Percentiles rank a stretch among this genome's conserved stretches.
Conservation (phyloP, 2,113 vertebrate genomes). For the Emydura subglobosa region DNA sequence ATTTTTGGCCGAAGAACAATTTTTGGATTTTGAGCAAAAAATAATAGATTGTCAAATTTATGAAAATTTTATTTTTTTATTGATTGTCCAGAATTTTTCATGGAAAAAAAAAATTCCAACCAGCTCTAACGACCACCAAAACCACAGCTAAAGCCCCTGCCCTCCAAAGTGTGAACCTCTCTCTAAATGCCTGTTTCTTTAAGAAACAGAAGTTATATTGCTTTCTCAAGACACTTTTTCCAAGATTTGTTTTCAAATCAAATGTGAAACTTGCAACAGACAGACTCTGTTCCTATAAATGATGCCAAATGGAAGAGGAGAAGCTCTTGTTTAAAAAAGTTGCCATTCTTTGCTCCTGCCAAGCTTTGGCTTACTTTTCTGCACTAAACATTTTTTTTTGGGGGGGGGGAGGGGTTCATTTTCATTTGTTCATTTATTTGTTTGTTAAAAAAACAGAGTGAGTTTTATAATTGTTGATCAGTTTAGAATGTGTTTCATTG, state of each 20-base stretch:
- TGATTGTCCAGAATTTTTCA: neutral
- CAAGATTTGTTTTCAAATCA: neutral
- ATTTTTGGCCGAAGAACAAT: too few relatives aligned
- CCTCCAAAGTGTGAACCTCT: neutral
- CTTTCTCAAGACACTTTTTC: neutral
- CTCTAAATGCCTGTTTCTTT: neutral
- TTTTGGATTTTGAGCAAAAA: neutral
- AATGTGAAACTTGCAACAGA: neutral
- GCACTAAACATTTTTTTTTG: neutral
- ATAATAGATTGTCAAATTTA: neutral
- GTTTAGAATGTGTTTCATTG: too few relatives aligned
- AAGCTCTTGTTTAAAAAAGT: neutral
- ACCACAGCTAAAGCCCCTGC: neutral
- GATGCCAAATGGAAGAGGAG: neutral
- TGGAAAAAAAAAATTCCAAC: neutral
- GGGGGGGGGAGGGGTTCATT: too few relatives aligned
- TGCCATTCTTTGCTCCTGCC: neutral
- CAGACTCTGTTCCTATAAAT: neutral
- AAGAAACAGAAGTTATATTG: neutral
- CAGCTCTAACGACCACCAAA: neutral
- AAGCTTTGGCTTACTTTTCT: neutral
- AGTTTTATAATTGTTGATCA: too few relatives aligned
- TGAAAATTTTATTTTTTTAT: neutral
- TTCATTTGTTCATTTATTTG: too few relatives aligned
- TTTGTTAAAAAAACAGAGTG: too few relatives aligned